Percentiles rank a stretch among this genome's conserved stretches.
These are phyloP conservation scores for Mastacembelus armatus DNA, from an alignment of 2,797 vertebrate species.

Conservation along the genomic window DNA sequence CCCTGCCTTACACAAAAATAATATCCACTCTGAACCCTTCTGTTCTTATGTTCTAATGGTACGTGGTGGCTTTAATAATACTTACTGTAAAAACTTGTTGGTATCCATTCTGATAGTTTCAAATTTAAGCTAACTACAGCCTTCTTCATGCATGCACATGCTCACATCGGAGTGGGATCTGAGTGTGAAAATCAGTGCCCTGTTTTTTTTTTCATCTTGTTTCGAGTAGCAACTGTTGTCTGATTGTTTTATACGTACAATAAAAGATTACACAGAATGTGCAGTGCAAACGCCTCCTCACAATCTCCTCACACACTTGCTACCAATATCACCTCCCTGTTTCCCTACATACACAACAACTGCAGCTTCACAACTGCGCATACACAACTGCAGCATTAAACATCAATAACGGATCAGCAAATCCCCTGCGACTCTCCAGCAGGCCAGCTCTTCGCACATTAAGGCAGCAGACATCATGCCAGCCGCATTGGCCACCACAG, in stretches of 20 bases:
- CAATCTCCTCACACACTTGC: constrained; percentile 12
- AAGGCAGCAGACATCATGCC: constrained; percentile 64
- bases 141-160: neutral
- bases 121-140: neutral
- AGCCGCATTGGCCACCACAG: constrained; percentile 54
- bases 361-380: constrained; percentile 11
- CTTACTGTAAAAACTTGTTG: too few relatives aligned
- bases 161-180: neutral
- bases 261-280: neutral
- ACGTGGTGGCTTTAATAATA: too few relatives aligned
- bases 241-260: too few relatives aligned
- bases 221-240: neutral
- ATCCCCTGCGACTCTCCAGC: constrained; percentile 63
- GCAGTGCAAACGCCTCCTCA: neutral
- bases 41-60: neutral
- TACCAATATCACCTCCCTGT: neutral
- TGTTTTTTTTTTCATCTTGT: neutral
- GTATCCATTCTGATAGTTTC: neutral
- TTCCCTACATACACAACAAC: constrained; percentile 28
- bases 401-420: constrained; percentile 52
- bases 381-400: constrained; percentile 43
- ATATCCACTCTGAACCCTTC: neutral
- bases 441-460: constrained; percentile 61
- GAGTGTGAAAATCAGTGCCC: neutral
- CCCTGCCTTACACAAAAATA: neutral